phyloP scores from a whole-genome alignment of 1,140 invertebrate species.

The Trichonephila clavipes region DNA sequence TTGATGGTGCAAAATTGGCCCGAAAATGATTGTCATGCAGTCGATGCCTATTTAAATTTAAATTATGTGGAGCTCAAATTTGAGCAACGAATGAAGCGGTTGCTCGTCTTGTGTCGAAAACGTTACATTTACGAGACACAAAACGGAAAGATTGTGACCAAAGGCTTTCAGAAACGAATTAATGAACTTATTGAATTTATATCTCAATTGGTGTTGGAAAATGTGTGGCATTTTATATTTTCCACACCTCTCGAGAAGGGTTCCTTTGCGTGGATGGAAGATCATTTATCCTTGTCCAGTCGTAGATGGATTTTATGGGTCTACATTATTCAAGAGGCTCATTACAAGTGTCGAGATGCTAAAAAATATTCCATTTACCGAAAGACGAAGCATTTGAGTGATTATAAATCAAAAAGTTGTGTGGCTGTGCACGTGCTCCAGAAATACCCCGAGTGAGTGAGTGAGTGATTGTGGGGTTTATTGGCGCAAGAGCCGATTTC shows the following conservation, averaged over 20 bases:
- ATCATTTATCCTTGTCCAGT: not conserved
- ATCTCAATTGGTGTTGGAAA: not conserved
- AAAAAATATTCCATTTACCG: constrained; percentile 6
- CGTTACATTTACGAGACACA: not conserved
- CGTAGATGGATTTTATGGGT: constrained; percentile 57
- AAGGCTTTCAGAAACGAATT: constrained; percentile 10
- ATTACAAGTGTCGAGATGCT: constrained; percentile 45
- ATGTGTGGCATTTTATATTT: not conserved
- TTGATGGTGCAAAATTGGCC: constrained; percentile 21
- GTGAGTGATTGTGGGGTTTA: too few species aligned
- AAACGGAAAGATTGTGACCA: not conserved
- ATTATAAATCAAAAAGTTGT: not conserved
- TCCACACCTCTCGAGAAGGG: not conserved
- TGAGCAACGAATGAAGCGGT: not conserved
- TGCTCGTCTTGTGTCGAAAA: not conserved
- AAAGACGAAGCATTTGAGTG: constrained; percentile 2
- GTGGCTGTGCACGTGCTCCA: not conserved
- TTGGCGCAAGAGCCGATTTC: too few species aligned
- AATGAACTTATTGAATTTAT: too few species aligned
- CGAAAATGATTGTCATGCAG: not conserved
- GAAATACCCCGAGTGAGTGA: too few species aligned
- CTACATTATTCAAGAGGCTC: not conserved
- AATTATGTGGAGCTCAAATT: not conserved
- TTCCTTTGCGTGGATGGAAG: not conserved
- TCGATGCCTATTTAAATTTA: not conserved